These are phyloP conservation scores for Monochamus saltuarius DNA, from an alignment of 1,140 invertebrate genomes.

Conservation along the genomic window DNA sequence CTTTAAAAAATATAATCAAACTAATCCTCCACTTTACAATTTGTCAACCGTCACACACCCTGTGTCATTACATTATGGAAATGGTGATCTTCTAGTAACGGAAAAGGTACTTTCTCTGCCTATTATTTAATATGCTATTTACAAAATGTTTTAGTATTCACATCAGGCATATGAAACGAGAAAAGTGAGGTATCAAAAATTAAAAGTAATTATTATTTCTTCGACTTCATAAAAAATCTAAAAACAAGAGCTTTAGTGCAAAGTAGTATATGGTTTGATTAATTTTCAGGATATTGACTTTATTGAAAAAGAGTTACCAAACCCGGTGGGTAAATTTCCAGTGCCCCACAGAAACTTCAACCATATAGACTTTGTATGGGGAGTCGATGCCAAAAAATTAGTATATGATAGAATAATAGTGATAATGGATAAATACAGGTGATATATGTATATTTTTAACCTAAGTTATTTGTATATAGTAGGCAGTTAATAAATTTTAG, in stretches of 20 bases:
- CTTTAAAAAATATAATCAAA: constrained; percentile 33
- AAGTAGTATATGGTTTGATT: not conserved
- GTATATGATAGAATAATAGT: constrained; percentile 57
- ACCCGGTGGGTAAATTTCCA: constrained; percentile 51
- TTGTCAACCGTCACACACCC: constrained; percentile 64
- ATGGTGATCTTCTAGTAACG: constrained; percentile 61
- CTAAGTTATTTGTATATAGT: no score
- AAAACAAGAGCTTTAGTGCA: no score
- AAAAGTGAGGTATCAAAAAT: no score
- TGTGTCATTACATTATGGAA: constrained; percentile 63
- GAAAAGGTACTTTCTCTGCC: no score
- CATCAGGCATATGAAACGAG: no score
- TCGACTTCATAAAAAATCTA: no score
- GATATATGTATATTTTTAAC: constrained; percentile 11
- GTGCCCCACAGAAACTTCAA: constrained; percentile 64
- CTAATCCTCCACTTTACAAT: constrained; percentile 59
- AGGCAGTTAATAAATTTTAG: no score
- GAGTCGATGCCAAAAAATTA: constrained; percentile 58
- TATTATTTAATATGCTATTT: no score
- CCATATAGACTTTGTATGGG: constrained; percentile 72
- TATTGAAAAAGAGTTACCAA: constrained; percentile 55
- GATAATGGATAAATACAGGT: constrained; percentile 44
- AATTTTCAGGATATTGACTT: constrained; percentile 61
- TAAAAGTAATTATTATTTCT: no score
- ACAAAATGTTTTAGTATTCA: not conserved